Evolutionary conservation across 1,140 invertebrate species (phyloP).

Genomic region (Drosophila fuyamai): DNA sequence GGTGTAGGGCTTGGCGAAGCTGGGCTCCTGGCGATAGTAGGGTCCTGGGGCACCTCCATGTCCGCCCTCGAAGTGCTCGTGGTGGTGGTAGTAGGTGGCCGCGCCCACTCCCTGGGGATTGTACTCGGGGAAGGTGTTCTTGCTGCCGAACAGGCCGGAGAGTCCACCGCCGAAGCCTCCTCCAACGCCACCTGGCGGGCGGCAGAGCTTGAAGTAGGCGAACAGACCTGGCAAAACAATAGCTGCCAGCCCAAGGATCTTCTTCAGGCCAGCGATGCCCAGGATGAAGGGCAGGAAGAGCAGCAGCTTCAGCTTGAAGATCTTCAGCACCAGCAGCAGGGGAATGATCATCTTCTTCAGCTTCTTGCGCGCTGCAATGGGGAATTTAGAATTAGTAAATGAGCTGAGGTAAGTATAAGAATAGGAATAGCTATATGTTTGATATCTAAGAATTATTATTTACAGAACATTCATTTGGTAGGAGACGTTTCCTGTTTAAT

Average conservation of each 20-base stretch:
- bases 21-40: slow-evolving; percentile 80
- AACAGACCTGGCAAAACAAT: slow-evolving; percentile 91
- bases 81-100: slow-evolving; percentile 86
- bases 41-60: slow-evolving; percentile 48
- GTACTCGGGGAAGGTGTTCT: slow-evolving; percentile 87
- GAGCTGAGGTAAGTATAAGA: too few relatives aligned
- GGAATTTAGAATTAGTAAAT: not conserved
- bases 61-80: slow-evolving; percentile 84
- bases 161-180: slow-evolving; percentile 70
- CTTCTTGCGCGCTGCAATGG: slow-evolving; percentile 88
- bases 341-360: slow-evolving; percentile 93
- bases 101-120: slow-evolving; percentile 87
- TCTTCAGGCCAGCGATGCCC: slow-evolving; percentile 93
- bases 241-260: slow-evolving; percentile 91
- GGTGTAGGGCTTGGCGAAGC: slow-evolving; percentile 81
- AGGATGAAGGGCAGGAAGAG: slow-evolving; percentile 92
- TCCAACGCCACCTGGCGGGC: slow-evolving; percentile 84
- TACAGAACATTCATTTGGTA: not conserved
- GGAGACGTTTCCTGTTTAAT: not conserved
- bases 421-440: too few relatives aligned
- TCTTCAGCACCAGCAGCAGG: slow-evolving; percentile 91
- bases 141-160: slow-evolving; percentile 72
- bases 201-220: slow-evolving; percentile 92
- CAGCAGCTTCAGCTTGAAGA: slow-evolving; percentile 93
- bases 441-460: too few relatives aligned